Evolutionary conservation across 92 coral and sea anemone species (phyloP).

Genomic region (Zoanthus solanderi): DNA sequence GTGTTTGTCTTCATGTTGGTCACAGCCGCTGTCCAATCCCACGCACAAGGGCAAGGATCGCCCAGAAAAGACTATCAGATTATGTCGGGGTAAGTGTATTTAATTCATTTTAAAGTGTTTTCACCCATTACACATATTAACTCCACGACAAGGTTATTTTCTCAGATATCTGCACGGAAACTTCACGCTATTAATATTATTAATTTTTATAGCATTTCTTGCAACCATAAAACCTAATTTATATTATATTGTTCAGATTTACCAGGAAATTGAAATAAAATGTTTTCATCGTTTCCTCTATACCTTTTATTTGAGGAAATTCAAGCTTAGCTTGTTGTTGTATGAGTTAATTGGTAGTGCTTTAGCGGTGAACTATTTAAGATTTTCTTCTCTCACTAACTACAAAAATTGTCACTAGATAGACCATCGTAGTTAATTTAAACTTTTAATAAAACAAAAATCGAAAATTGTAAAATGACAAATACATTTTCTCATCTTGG

Average conservation of each 20-base stretch:
- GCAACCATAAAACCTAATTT: background rate
- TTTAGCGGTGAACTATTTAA: background rate
- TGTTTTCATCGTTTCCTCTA: background rate
- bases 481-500: too few species aligned
- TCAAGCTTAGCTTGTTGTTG: background rate
- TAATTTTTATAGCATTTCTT: background rate
- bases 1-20: constrained; percentile 32
- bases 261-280: background rate
- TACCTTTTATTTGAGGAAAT: background rate
- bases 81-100: constrained; percentile 44
- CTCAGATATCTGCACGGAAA: background rate
- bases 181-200: background rate
- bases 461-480: too few species aligned
- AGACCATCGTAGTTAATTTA: too few species aligned
- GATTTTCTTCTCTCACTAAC: too few species aligned
- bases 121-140: background rate
- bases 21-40: constrained; percentile 12
- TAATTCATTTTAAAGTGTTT: background rate
- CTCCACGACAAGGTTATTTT: background rate
- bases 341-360: background rate
- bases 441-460: too few species aligned
- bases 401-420: too few species aligned
- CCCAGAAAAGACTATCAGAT: constrained; percentile 26
- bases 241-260: background rate
- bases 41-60: constrained; percentile 34